Evolutionary conservation across 2,797 vertebrate species (phyloP).

Genomic region (Knipowitschia caucasica): DNA sequence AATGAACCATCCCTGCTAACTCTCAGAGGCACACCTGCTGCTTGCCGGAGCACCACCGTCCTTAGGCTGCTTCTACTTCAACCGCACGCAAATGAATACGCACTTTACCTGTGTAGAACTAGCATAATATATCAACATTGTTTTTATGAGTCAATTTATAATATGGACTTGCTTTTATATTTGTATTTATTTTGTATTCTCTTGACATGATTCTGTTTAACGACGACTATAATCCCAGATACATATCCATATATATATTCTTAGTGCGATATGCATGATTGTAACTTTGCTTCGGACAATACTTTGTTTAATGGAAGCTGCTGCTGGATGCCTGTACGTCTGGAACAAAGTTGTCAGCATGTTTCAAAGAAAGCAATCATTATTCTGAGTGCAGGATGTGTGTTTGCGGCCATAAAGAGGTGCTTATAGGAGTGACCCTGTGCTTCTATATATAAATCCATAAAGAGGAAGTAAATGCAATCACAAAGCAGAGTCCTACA

Average conservation of each 20-base stretch:
- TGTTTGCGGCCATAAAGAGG: constrained; percentile 6
- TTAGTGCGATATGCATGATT: constrained; percentile 70
- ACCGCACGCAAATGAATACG: constrained; percentile 59
- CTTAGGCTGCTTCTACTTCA: constrained; percentile 59
- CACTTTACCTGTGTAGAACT: constrained; percentile 77
- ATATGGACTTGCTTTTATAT: constrained; percentile 73
- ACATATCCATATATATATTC: constrained; percentile 46
- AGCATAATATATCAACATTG: constrained; percentile 58
- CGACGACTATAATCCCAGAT: constrained; percentile 57
- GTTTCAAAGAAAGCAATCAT: constrained; percentile 42
- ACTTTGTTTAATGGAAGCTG: constrained; percentile 52
- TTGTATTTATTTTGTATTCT: constrained; percentile 71
- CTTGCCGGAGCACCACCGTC: constrained; percentile 53
- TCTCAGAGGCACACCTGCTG: constrained; percentile 47
- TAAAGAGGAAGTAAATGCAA: constrained; percentile 32
- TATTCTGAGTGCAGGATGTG: constrained; percentile 17
- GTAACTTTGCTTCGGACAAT: constrained; percentile 56
- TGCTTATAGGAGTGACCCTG: constrained; percentile 5
- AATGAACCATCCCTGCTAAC: constrained; percentile 22
- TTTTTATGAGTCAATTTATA: constrained; percentile 66
- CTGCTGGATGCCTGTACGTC: constrained; percentile 41
- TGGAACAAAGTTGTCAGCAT: constrained; percentile 52
- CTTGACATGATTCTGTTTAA: constrained; percentile 63
- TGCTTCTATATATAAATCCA: constrained; percentile 14
- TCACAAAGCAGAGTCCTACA: constrained; percentile 48